Evolutionary conservation across 2,797 vertebrate genomes (phyloP).

Genomic region (Smutsia gigantea): DNA sequence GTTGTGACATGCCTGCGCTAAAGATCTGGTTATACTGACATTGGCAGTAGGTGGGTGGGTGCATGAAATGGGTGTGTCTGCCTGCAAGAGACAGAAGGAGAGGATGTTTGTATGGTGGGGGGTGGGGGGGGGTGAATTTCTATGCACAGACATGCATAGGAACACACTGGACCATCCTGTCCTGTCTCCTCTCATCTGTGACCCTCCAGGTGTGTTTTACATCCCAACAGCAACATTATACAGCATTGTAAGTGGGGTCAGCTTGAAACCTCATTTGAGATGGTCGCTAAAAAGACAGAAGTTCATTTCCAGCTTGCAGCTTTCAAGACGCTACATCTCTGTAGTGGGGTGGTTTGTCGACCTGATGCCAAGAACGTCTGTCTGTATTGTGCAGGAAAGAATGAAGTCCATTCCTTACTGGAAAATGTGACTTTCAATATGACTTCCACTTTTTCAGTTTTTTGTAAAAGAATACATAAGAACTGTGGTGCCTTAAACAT

Average conservation of each 20-base stretch:
- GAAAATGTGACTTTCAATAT: conserved; percentile 30
- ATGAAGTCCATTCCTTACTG: background rate
- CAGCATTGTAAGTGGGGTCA: background rate
- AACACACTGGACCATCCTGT: background rate
- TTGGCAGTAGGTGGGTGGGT: background rate
- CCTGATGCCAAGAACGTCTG: background rate
- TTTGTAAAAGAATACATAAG: conserved; percentile 6
- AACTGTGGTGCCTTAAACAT: background rate
- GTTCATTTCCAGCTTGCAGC: background rate
- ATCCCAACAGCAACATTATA: background rate
- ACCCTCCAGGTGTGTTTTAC: background rate
- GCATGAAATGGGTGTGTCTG: background rate
- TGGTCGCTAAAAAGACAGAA: background rate
- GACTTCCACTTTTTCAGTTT: conserved; percentile 1
- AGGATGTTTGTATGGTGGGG: background rate
- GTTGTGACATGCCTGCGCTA: background rate
- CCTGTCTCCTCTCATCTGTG: background rate
- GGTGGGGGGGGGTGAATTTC: background rate
- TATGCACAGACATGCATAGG: accelerated
- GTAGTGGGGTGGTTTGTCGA: background rate
- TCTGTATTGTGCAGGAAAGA: background rate
- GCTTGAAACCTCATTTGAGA: background rate
- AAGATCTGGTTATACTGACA: background rate
- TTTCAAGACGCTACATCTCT: background rate
- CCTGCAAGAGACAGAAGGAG: background rate